These are phyloP conservation scores for Microplitis manilae DNA, from an alignment of 2,888 invertebrate species.

Conservation along the genomic window DNA sequence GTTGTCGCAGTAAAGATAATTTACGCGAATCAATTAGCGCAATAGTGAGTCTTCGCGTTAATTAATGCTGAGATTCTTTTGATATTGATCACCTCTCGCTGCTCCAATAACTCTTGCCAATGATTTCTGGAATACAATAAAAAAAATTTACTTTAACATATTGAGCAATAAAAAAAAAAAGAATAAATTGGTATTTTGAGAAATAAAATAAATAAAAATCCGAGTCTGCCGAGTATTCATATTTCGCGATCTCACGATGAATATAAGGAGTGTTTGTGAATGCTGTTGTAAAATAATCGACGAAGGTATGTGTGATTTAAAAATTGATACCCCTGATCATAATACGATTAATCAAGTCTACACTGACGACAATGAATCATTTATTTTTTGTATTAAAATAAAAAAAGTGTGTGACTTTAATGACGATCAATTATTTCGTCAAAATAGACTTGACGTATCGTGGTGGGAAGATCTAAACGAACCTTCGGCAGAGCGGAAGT, in stretches of 20 bases:
- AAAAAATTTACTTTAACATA: slow-evolving; percentile 9
- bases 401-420: neutral
- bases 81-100: slow-evolving; percentile 66
- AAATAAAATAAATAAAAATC: neutral
- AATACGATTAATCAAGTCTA: slow-evolving; percentile 50
- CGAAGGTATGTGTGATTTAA: neutral
- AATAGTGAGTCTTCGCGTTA: neutral
- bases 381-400: neutral
- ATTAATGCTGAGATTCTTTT: neutral
- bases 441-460: slow-evolving; percentile 51
- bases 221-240: neutral
- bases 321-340: slow-evolving; percentile 26
- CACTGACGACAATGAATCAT: slow-evolving; percentile 40
- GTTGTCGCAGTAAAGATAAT: neutral
- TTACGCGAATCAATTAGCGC: neutral
- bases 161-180: neutral
- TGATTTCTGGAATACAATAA: slow-evolving; percentile 62
- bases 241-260: neutral
- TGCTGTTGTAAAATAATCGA: neutral
- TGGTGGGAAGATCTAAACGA: slow-evolving; percentile 50
- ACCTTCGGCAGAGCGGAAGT: slow-evolving; percentile 53
- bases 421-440: slow-evolving; percentile 22
- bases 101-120: slow-evolving; percentile 70
- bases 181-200: too few relatives aligned
- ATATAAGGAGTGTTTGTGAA: neutral